Base-by-base conservation (phyloP, 64 coral and sea anemone species). In the Montipora capricornis region DNA sequence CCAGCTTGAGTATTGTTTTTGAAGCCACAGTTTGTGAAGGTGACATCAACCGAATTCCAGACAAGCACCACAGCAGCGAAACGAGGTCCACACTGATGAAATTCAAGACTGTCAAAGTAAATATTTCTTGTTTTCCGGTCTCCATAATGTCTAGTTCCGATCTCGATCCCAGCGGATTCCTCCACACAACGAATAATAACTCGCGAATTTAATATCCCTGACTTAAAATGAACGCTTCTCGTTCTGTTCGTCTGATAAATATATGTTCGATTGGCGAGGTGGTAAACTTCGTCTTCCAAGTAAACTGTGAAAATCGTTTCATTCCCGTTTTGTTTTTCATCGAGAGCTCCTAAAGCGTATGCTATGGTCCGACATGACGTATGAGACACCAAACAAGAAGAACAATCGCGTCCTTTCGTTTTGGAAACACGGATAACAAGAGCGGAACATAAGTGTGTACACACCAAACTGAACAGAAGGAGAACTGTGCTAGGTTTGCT, bases 61-160 rank as follows among this genome's bases (percentile, higher is more conserved):
- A 97, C 77, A 1, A 97, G 44, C 7, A 97, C 89, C 0, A 47
- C 84, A 9, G 96, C 88, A 29, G 96, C 89, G 29, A 88, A 75
- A 3, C 8, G 37, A 29, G 96, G 96, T 48, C 96, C 82, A 95
- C 96, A 97, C 24, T 89, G 51, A 45, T 91, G 69, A 44, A 97
- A 92, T 19, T 66, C 75, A 26, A 97, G 73, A 49, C 95, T 59
- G 15, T 45, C 14, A 15, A 97, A 85, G 20, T 64, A 24, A n/a
- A 97, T 67, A 74, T 97, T 97, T 75, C 77, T 81, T 50, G 96
- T 93, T 67, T 80, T 71, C 5, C 5, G 47, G 5, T 5, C 13
- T 8, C 20, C 12, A 68, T 15, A 10, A 71, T 45, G 4, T 6
- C 8, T 17, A 5, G n/a, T 16, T 45, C 92, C 92, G 16, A 93